phyloP scores from a whole-genome alignment of 2,797 vertebrate genomes.

The Schizothorax lantsangensis region DNA sequence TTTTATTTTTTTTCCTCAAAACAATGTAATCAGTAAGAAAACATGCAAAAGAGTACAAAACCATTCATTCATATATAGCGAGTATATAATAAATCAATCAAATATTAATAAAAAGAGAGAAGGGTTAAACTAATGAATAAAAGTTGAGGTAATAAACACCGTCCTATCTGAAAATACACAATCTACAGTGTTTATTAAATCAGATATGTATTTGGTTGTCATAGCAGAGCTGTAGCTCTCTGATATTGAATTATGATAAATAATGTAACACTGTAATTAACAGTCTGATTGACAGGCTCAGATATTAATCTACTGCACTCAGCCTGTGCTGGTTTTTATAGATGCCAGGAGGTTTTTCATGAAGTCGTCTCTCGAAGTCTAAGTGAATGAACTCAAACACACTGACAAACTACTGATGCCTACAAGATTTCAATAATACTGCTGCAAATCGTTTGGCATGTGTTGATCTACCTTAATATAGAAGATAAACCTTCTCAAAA shows the following conservation, averaged over 20 bases:
- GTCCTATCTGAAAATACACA: constrained; percentile 9
- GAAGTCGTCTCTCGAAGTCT: background rate
- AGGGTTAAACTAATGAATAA: background rate
- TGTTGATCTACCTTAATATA: background rate
- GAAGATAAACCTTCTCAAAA: background rate
- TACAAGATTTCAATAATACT: background rate
- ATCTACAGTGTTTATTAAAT: constrained; percentile 19
- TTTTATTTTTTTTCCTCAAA: constrained; percentile 7
- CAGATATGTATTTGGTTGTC: constrained; percentile 10
- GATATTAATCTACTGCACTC: constrained; percentile 4
- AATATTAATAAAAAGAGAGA: background rate
- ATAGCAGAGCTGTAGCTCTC: constrained; percentile 9
- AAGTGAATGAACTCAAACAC: background rate
- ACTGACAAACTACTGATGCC: background rate
- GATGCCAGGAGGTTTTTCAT: constrained; percentile 10
- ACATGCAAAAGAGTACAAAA: constrained; percentile 48
- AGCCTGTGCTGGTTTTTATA: background rate
- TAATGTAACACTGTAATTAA: background rate
- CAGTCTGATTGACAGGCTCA: background rate
- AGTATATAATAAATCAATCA: constrained; percentile 6
- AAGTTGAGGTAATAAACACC: background rate
- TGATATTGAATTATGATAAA: constrained; percentile 3
- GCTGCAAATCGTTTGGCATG: constrained; percentile 14
- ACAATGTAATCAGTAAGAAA: constrained; percentile 35
- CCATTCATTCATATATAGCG: background rate